Percentiles rank a stretch among this genome's conserved stretches.
These are phyloP conservation scores for Pipa parva DNA, from an alignment of 2,113 vertebrate genomes.

Conservation along the genomic window DNA sequence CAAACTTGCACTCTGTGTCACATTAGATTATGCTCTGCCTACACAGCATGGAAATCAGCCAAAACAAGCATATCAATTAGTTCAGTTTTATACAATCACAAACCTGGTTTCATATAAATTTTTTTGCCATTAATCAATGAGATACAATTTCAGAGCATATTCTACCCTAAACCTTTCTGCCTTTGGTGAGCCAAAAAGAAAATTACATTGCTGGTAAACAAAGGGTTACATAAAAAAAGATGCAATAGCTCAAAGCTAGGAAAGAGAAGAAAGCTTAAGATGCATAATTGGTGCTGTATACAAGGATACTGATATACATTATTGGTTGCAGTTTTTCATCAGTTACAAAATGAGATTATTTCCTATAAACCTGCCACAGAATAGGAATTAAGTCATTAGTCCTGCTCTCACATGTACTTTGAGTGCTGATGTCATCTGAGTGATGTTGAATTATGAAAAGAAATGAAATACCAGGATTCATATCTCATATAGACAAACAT, in stretches of 20 bases:
- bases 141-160: not conserved
- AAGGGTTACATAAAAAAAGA: not conserved
- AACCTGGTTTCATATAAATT: not conserved
- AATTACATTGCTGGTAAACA: not conserved
- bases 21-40: not conserved
- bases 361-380: too few relatives aligned
- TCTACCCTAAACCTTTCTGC: not conserved
- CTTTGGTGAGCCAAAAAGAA: not conserved
- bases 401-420: too few relatives aligned
- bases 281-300: not conserved
- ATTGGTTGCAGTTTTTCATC: too few relatives aligned
- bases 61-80: not conserved
- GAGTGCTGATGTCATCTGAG: too few relatives aligned
- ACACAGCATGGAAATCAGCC: not conserved
- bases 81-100: not conserved
- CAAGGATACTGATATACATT: not conserved
- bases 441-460: too few relatives aligned
- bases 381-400: too few relatives aligned
- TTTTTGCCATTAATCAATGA: not conserved
- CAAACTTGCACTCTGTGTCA: too few relatives aligned
- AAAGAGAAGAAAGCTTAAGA: not conserved
- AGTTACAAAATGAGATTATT: too few relatives aligned
- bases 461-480: too few relatives aligned
- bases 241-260: not conserved
- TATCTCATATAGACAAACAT: too few relatives aligned